These are phyloP conservation scores for Periparus ater DNA, from an alignment of 2,797 vertebrate species.

Conservation along the genomic window DNA sequence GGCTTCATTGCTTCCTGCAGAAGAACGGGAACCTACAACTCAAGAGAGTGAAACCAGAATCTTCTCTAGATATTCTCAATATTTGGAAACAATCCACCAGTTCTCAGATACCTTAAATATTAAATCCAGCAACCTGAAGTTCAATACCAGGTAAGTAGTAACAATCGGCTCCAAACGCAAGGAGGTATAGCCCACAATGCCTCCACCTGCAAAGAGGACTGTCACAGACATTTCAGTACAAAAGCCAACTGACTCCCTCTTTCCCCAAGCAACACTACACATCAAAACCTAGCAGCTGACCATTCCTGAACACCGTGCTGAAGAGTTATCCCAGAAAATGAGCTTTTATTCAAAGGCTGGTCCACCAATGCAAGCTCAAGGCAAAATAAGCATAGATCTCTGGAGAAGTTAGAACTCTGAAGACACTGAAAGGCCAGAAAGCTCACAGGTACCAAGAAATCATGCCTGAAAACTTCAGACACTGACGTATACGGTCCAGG, in stretches of 20 bases:
- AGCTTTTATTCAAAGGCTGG: neutral
- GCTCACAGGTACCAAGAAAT: neutral
- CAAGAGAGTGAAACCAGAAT: neutral
- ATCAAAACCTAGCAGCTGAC: neutral
- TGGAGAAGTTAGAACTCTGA: fast-evolving
- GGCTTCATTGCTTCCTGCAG: neutral
- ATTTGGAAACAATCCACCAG: neutral
- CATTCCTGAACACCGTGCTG: fast-evolving
- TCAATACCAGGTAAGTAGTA: neutral
- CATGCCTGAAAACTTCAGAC: too few species aligned
- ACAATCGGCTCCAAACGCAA: neutral
- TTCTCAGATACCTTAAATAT: neutral
- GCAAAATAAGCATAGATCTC: neutral
- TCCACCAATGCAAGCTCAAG: neutral
- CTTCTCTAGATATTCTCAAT: neutral
- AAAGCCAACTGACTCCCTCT: neutral
- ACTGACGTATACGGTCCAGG: fast-evolving
- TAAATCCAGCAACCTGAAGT: neutral
- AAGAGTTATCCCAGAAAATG: neutral
- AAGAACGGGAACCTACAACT: neutral
- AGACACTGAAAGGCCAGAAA: neutral
- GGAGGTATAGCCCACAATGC: neutral
- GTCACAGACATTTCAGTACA: too few species aligned
- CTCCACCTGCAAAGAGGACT: neutral
- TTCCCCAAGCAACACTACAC: neutral